phyloP scores from a whole-genome alignment of 2,113 vertebrate genomes.

The Pimephales promelas region DNA sequence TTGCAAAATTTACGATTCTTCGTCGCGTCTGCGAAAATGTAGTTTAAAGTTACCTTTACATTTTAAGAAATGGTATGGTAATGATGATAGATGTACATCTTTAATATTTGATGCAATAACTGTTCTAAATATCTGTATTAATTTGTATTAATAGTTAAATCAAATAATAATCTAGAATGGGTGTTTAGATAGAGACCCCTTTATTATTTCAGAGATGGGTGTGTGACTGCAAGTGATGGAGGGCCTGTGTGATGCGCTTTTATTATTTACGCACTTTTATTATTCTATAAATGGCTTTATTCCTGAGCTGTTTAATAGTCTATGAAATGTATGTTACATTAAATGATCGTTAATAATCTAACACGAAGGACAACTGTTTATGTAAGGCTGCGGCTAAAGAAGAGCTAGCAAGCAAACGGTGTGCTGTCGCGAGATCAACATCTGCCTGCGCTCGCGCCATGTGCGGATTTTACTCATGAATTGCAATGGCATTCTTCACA shows the following conservation, averaged over 20 bases:
- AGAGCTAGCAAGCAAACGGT: constrained; percentile 1
- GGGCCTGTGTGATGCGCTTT: constrained; percentile 15
- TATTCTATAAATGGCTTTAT: not conserved
- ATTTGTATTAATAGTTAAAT: not conserved
- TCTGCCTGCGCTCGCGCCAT: constrained; percentile 18
- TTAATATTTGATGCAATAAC: not conserved
- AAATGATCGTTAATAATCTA: not conserved
- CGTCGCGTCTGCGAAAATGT: no score
- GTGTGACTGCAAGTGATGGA: constrained; percentile 7
- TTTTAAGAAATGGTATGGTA: not conserved
- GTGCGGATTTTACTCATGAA: not conserved
- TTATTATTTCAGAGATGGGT: not conserved
- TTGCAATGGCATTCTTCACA: not conserved
- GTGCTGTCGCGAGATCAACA: constrained; percentile 29
- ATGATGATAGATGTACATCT: not conserved
- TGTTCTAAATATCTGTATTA: not conserved
- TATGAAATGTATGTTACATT: not conserved
- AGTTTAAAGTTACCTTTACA: not conserved
- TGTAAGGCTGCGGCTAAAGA: not conserved
- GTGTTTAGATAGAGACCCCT: not conserved
- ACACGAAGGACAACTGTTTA: not conserved
- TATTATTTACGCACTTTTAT: not conserved
- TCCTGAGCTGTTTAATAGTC: not conserved
- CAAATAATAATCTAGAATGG: not conserved
- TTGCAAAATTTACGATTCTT: no score